phyloP scores from a whole-genome alignment of 2,113 vertebrate species.

The Etheostoma spectabile region DNA sequence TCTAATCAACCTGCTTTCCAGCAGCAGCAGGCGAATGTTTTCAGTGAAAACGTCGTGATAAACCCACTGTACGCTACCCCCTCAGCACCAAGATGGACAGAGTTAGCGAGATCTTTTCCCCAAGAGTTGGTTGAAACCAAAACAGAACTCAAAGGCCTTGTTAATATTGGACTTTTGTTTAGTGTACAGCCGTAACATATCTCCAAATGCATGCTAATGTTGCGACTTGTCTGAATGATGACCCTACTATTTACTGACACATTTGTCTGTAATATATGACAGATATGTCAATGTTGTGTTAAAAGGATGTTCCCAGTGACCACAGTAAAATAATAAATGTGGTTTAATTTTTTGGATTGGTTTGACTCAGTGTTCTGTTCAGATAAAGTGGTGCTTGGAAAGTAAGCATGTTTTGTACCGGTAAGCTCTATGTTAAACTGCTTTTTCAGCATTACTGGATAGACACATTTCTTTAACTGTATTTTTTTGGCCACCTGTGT shows the following conservation, averaged over 20 bases:
- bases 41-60: background rate
- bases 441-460: background rate
- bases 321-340: background rate
- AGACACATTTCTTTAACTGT: background rate
- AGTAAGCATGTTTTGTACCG: background rate
- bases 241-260: too few relatives aligned
- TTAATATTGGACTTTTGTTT: background rate
- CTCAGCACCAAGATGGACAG: background rate
- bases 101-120: background rate
- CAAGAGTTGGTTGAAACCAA: background rate
- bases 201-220: background rate
- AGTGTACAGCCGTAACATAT: background rate
- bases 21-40: background rate
- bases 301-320: background rate
- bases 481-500: background rate
- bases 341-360: background rate
- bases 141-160: background rate
- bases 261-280: too few relatives aligned
- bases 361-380: background rate
- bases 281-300: background rate
- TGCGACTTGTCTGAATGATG: background rate
- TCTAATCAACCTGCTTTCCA: background rate
- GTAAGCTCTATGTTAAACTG: background rate
- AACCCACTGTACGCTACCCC: background rate
- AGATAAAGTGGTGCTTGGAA: background rate